These are phyloP conservation scores for Acleris laterana DNA, from an alignment of 2,888 invertebrate genomes.

Conservation along the genomic window DNA sequence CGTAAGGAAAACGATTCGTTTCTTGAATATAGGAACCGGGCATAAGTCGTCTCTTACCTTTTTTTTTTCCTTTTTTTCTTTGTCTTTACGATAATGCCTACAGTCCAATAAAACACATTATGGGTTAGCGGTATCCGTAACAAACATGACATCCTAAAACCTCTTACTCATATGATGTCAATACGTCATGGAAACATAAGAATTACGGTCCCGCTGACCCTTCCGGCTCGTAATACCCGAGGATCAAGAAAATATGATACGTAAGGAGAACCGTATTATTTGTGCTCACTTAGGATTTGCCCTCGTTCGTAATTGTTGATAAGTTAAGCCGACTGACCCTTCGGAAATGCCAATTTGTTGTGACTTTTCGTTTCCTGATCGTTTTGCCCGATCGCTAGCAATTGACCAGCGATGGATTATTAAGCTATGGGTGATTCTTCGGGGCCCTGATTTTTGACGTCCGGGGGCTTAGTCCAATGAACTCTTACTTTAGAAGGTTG, in stretches of 20 bases:
- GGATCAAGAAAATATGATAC: constrained; percentile 81
- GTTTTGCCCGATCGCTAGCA: constrained; percentile 46
- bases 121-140: constrained; percentile 15
- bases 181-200: constrained; percentile 54
- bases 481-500: too few species aligned
- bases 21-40: too few species aligned
- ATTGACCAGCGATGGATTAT: constrained; percentile 28
- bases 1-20: too few species aligned
- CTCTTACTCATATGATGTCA: constrained; percentile 62
- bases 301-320: constrained; percentile 55
- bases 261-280: constrained; percentile 73
- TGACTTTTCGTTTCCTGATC: constrained; percentile 62
- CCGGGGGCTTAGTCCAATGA: too few species aligned
- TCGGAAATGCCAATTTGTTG: constrained; percentile 73
- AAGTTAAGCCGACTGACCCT: constrained; percentile 76
- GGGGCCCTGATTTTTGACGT: too few species aligned
- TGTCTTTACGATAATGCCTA: not conserved
- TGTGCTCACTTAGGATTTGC: constrained; percentile 77
- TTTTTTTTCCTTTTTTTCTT: too few species aligned
- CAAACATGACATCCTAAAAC: constrained; percentile 49
- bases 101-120: not conserved
- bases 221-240: constrained; percentile 67
- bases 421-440: too few species aligned
- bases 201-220: constrained; percentile 73
- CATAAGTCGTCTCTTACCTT: too few species aligned